Evolutionary conservation across 2,797 vertebrate species (phyloP), one percentile per base, ranked within the genome.

Genomic region (Coregonus suidteri): DNA sequence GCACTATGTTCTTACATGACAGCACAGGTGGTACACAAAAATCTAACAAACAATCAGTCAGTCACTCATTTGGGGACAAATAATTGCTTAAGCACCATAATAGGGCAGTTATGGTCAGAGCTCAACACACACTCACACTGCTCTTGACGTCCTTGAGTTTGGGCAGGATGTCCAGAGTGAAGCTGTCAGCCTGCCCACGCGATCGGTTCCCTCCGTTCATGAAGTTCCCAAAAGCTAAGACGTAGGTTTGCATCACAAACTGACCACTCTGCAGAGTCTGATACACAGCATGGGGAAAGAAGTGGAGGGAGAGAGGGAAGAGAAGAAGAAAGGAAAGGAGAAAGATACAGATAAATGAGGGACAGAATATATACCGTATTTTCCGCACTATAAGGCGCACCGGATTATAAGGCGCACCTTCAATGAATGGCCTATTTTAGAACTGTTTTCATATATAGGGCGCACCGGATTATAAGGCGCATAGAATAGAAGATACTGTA

Each of bases 91-190:
- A 47, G 41, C 7, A 47, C 41, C 41, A 47, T 47, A 47, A 47
- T 47, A 47, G 41, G 11, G 9, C 9, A 64, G 41, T 47, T 47
- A 47, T 11, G 9, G 20, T 64, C 25, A 64, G 20, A 25, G 6
- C n/a, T 64, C n/a, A 20, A 47, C 9, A 51, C 16, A 31, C 56
- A 95, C 96, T 98, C 93, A 99, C 98, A 65, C 96, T 97, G 94
- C 98, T 99, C 90, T 99, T 99, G 71, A 99, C 98, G 84, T 99
- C 98, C 93, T 98, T 99, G 75, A 99, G 93, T 90, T 99, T 99
- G 77, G 97, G 98, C 84, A 99, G 93, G 83, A 99, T 98, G 89
- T 99, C 98, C 77, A 99, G 87, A 73, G 94, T 94, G 91, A 99
- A 99, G n/a, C 98, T 98, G 80, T 99, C 98, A 0, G 98, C 98